phyloP scores from a whole-genome alignment of 2,888 invertebrate species.

The Drosophila anomelani region DNA sequence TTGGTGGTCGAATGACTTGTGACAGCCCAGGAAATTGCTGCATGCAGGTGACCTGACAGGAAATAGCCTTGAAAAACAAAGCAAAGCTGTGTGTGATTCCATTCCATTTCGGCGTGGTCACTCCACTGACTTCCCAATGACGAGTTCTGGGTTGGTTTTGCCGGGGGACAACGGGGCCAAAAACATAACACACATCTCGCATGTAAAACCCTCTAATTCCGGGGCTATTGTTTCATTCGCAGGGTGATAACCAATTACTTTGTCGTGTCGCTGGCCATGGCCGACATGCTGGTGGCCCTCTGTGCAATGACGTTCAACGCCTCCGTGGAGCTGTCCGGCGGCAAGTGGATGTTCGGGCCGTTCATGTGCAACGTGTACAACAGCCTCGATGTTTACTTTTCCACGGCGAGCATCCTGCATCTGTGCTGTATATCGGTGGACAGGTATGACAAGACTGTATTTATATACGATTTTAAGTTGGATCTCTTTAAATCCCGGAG shows the following conservation, averaged over 20 bases:
- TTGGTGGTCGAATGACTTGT: conserved; percentile 63
- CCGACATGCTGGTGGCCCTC: conserved; percentile 97
- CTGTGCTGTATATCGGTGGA: conserved; percentile 96
- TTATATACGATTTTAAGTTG: conserved; percentile 12
- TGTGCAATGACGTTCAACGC: conserved; percentile 98
- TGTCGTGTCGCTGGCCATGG: conserved; percentile 96
- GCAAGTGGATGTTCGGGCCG: conserved; percentile 94
- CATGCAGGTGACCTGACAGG: conserved; percentile 46
- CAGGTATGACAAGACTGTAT: conserved; percentile 80
- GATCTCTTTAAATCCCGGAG: conserved; percentile 28
- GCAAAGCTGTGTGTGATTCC: conserved; percentile 27
- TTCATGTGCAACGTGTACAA: conserved; percentile 99
- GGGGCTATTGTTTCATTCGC: conserved; percentile 52
- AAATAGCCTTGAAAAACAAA: conserved; percentile 54
- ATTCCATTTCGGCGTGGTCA: conserved; percentile 12
- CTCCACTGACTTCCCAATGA: background rate
- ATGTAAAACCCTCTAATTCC: conserved; percentile 21
- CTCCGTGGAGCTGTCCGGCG: conserved; percentile 92
- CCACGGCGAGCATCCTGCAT: conserved; percentile 96
- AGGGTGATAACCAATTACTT: conserved; percentile 97
- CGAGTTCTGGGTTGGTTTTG: conserved; percentile 9
- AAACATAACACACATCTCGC: conserved; percentile 4
- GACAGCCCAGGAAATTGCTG: conserved; percentile 64
- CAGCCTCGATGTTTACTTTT: conserved; percentile 97
- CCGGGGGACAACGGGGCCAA: background rate